A percentile compares a stretch with the other conserved stretches of the same genome.
These are phyloP conservation scores for Pseudanteris insignis DNA, from an alignment of 2,888 invertebrate genomes.

Conservation along the genomic window DNA sequence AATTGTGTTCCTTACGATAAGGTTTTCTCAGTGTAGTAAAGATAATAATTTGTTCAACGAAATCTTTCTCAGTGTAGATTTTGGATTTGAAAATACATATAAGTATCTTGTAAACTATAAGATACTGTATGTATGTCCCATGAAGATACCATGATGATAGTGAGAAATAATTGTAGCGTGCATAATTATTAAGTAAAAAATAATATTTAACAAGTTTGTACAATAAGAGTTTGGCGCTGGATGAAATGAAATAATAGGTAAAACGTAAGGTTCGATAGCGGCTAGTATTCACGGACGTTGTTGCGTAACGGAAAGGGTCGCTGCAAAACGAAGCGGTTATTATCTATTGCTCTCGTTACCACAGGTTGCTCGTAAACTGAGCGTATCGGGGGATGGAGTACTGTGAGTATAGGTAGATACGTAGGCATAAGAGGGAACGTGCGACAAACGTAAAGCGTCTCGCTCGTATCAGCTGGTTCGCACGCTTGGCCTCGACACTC, in stretches of 20 bases:
- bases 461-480: constrained; percentile 20
- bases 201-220: too few relatives aligned
- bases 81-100: too few relatives aligned
- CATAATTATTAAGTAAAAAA: too few relatives aligned
- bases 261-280: constrained; percentile 47
- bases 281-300: constrained; percentile 50
- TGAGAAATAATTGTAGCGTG: too few relatives aligned
- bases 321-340: constrained; percentile 61
- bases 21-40: too few relatives aligned
- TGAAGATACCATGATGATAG: too few relatives aligned
- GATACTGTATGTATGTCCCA: too few relatives aligned
- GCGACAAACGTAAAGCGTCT: constrained; percentile 28
- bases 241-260: constrained; percentile 40
- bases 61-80: too few relatives aligned
- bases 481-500: constrained; percentile 46
- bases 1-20: too few relatives aligned
- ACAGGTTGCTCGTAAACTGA: constrained; percentile 68
- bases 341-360: constrained; percentile 68
- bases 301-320: constrained; percentile 49
- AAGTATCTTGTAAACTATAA: too few relatives aligned
- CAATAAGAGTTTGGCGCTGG: too few relatives aligned
- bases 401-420: constrained; percentile 57
- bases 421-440: constrained; percentile 47
- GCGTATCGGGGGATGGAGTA: constrained; percentile 61
- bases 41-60: too few relatives aligned